These are phyloP conservation scores for Clarias laeviceps DNA, from an alignment of 2,797 vertebrate genomes.

Conservation along the genomic window DNA sequence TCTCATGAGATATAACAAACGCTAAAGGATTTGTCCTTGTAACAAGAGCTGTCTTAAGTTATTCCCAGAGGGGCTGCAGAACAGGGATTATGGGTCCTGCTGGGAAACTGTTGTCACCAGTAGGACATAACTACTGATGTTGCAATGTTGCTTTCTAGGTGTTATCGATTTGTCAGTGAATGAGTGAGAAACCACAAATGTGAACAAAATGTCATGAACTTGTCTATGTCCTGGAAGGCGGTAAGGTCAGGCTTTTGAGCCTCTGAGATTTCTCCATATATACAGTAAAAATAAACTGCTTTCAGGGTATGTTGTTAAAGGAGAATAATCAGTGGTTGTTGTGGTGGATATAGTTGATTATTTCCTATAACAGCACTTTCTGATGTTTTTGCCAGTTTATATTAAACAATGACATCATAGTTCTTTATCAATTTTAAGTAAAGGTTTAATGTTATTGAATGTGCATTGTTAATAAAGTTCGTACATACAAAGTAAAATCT, in stretches of 20 bases:
- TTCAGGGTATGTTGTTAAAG: neutral
- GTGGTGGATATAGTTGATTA: neutral
- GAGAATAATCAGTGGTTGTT: neutral
- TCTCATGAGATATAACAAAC: slow-evolving; percentile 51
- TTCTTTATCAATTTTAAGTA: neutral
- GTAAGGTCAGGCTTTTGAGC: neutral
- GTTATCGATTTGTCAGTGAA: slow-evolving; percentile 17
- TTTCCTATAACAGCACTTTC: neutral
- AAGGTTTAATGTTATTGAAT: neutral
- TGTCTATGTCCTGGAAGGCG: neutral
- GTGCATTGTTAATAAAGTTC: neutral
- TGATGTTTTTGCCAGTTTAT: neutral
- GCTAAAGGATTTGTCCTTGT: slow-evolving; percentile 47
- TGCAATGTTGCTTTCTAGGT: slow-evolving; percentile 4
- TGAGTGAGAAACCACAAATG: slow-evolving; percentile 2
- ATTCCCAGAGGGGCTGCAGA: slow-evolving; percentile 1
- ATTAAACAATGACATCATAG: neutral
- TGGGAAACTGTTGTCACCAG: neutral
- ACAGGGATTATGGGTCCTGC: neutral
- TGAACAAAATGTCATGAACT: slow-evolving; percentile 12
- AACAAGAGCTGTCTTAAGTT: slow-evolving; percentile 24
- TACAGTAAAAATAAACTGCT: too few species aligned
- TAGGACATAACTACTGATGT: neutral
- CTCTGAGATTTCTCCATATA: neutral
- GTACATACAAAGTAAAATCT: neutral